Evolutionary conservation across 2,113 vertebrate genomes (phyloP), one percentile per base, ranked within the genome.

Genomic region (Suricata suricatta): DNA sequence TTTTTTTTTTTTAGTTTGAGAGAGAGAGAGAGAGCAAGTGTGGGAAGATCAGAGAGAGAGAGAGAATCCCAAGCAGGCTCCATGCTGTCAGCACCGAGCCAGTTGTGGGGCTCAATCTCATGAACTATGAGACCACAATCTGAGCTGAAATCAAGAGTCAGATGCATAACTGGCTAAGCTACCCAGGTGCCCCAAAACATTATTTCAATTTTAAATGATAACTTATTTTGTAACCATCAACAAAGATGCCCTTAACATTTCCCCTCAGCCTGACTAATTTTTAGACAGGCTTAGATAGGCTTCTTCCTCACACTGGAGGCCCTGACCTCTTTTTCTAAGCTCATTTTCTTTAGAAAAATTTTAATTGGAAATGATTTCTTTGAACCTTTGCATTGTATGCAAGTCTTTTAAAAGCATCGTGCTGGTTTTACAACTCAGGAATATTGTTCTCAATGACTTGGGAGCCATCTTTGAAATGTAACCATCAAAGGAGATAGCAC

Each of bases 321-420:
- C 15, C 41, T 41, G 19, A 54, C 23, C 14, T 92, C 2, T 31
- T 81, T 93, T 84, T 84, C 44, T 88, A 41, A 84, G 50, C 38
- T 50, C 33, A 74, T 63, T 91, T 93, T 93, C 57, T 93, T 69
- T 57, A 72, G 69, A 97, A 88, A 97, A 85, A 23, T 83, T 91
- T 13, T 63, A 81, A 86, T 72, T 93, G 12, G 69, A 85, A 86
- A 57, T 92, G 50, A 38, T 89, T 89, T 95, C 21, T 35, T 15
- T 93, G 47, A 11, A 63, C 52, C 21, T 85, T 64, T 64, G 71
- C 71, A 12, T 69, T 63, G 2, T 69, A 88, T 64, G 9, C n/a
- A 79, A 84, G 41, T 76, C n/a, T 63, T 94, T 76, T 6, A 52
- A 86, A 90, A 72, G 13, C 9, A 11, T 68, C 85, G 64, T 81